These are phyloP conservation scores for Barnardius zonarius DNA, from an alignment of 2,113 vertebrate genomes.

Conservation along the genomic window DNA sequence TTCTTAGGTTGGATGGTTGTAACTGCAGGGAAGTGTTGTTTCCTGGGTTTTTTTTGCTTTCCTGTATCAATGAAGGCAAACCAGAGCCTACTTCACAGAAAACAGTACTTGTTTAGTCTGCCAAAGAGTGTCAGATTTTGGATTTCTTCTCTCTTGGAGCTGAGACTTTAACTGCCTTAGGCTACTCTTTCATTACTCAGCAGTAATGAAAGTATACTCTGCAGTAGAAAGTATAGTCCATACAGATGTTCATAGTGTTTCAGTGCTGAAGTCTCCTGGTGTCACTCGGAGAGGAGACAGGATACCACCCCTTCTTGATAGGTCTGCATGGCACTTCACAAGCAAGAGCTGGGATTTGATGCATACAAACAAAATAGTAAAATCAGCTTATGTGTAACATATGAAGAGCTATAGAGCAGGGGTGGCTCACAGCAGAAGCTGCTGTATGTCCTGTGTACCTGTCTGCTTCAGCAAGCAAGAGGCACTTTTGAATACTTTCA, in stretches of 20 bases:
- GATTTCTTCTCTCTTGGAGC: background rate
- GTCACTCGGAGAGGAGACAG: background rate
- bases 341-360: background rate
- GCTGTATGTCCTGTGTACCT: background rate
- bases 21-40: background rate
- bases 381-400: accelerated
- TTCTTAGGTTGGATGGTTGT: background rate
- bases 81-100: background rate
- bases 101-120: background rate
- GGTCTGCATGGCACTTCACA: accelerated
- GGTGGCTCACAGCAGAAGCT: background rate
- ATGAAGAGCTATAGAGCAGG: background rate
- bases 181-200: background rate
- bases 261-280: background rate
- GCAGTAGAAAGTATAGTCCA: background rate
- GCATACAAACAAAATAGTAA: background rate
- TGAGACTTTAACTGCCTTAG: background rate
- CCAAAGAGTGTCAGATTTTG: background rate
- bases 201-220: too few species aligned
- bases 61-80: background rate
- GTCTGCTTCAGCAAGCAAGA: background rate
- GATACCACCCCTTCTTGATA: background rate
- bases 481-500: too few species aligned
- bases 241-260: background rate
- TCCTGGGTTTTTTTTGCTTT: background rate